Conservation (phyloP, 2,888 invertebrate species). For the Cotesia congregata region DNA sequence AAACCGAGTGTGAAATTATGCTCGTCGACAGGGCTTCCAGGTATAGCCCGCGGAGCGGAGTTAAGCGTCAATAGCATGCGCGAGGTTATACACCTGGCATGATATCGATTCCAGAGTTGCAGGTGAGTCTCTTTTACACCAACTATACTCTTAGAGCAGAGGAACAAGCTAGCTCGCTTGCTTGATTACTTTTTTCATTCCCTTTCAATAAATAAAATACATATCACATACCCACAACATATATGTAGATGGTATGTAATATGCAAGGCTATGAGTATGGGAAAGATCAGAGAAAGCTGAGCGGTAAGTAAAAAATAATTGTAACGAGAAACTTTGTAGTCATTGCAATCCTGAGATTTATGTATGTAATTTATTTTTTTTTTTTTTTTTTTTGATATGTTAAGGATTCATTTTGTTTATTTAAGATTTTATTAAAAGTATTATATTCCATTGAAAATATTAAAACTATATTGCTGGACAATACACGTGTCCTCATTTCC, state of each 20-base stretch:
- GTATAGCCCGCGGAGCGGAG: slow-evolving; percentile 8
- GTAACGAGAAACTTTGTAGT: background rate
- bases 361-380: background rate
- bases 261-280: background rate
- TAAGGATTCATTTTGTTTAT: background rate
- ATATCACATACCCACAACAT: background rate
- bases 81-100: slow-evolving; percentile 37
- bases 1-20: slow-evolving; percentile 39
- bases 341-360: background rate
- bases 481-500: slow-evolving; percentile 21
- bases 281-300: slow-evolving; percentile 38
- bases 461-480: background rate
- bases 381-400: no score
- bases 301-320: background rate
- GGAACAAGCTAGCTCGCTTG: background rate
- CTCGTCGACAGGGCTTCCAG: slow-evolving; percentile 21
- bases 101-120: slow-evolving; percentile 40
- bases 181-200: background rate
- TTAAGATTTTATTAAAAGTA: background rate
- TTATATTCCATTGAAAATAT: background rate
- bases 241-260: background rate
- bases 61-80: slow-evolving; percentile 39
- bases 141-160: background rate
- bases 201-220: background rate
- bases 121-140: slow-evolving; percentile 35